phyloP scores from a whole-genome alignment of 2,888 invertebrate genomes.

The Pimpla rufipes region DNA sequence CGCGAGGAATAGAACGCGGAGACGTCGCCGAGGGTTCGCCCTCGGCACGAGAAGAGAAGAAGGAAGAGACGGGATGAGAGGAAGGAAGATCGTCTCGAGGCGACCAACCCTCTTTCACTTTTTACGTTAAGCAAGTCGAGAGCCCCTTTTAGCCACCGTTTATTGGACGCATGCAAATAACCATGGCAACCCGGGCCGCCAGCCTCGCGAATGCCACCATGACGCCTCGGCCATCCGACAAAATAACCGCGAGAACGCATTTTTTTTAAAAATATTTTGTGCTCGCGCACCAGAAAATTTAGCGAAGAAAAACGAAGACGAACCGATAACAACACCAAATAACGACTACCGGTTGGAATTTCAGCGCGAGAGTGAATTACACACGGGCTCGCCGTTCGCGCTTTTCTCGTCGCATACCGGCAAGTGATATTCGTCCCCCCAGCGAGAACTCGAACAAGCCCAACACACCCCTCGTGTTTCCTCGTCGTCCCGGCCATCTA shows the following conservation, averaged over 20 bases:
- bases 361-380: neutral
- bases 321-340: no score
- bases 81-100: constrained; percentile 65
- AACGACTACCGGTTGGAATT: neutral
- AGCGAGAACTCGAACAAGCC: constrained; percentile 16
- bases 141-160: constrained; percentile 84
- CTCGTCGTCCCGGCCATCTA: constrained; percentile 5
- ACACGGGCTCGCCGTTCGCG: neutral
- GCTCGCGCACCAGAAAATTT: neutral
- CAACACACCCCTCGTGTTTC: constrained; percentile 33
- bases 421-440: constrained; percentile 73
- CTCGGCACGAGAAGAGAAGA: constrained; percentile 39
- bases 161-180: constrained; percentile 86
- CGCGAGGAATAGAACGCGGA: constrained; percentile 71
- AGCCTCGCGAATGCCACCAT: constrained; percentile 46
- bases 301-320: neutral
- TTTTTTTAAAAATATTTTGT: constrained; percentile 4
- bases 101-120: constrained; percentile 83
- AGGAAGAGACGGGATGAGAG: constrained; percentile 50
- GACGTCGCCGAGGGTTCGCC: constrained; percentile 58
- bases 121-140: constrained; percentile 83
- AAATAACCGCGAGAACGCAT: neutral
- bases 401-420: neutral
- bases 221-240: constrained; percentile 39
- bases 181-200: constrained; percentile 82